phyloP scores from a whole-genome alignment of 1,140 invertebrate species.

The Drosophila kikkawai region DNA sequence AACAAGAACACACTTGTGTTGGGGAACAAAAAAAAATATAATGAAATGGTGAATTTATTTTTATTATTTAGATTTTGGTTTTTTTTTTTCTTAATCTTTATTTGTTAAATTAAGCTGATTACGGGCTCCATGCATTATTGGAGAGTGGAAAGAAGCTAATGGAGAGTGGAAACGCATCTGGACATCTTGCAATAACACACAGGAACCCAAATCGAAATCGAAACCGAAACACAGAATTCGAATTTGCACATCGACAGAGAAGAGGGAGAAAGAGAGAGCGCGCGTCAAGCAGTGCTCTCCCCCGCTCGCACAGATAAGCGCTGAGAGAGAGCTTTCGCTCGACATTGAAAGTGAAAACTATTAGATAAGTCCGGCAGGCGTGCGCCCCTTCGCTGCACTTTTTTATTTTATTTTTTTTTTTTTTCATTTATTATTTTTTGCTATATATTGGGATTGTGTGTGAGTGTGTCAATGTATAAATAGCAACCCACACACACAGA shows the following conservation, averaged over 20 bases:
- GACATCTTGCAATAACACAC: conserved; percentile 13
- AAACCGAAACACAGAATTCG: conserved; percentile 10
- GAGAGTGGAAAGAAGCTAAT: neutral
- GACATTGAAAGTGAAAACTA: conserved; percentile 81
- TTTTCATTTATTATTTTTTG: conserved; percentile 15
- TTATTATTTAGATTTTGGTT: conserved; percentile 1
- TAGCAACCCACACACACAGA: conserved; percentile 5
- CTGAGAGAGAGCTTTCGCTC: conserved; percentile 41
- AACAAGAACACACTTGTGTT: conserved; percentile 65
- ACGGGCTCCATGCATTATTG: neutral
- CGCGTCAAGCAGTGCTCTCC: neutral
- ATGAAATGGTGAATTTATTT: neutral
- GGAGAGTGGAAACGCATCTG: conserved; percentile 1
- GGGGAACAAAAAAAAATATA: conserved; percentile 20
- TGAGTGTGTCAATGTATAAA: conserved; percentile 29
- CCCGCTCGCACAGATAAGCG: conserved; percentile 31
- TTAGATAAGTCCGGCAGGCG: conserved; percentile 65
- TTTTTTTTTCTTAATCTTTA: neutral
- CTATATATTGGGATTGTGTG: neutral
- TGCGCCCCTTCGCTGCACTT: conserved; percentile 57
- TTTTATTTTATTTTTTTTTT: conserved; percentile 32
- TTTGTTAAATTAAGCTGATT: neutral
- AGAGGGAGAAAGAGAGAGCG: neutral
- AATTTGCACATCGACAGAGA: conserved; percentile 17
- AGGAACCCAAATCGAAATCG: neutral